Evolutionary conservation across 1,140 invertebrate genomes (phyloP).

Genomic region (Sminthurides bifidus): DNA sequence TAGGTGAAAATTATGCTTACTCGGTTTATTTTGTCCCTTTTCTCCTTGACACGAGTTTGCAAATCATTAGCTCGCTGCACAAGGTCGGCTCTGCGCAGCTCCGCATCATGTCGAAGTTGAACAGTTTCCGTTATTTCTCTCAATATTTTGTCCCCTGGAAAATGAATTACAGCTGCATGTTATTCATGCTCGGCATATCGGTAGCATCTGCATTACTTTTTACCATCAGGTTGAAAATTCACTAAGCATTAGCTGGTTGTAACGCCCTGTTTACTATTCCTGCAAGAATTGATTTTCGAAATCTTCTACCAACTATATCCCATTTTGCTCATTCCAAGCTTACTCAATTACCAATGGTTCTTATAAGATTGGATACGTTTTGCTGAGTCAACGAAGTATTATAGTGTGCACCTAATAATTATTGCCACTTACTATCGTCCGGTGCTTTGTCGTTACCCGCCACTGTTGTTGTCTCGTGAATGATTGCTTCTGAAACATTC

Average conservation of each 20-base stretch:
- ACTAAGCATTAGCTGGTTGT: no score
- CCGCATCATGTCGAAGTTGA: constrained; percentile 30
- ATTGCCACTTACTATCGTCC: constrained; percentile 1
- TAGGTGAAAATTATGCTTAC: no score
- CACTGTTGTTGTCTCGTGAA: neutral
- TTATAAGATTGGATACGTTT: neutral
- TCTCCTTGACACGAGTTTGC: constrained; percentile 30
- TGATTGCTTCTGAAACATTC: neutral
- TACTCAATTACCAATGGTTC: neutral
- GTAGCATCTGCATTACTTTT: neutral
- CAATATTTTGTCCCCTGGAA: constrained; percentile 31
- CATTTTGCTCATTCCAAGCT: neutral
- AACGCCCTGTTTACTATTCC: no score
- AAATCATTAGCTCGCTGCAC: constrained; percentile 31
- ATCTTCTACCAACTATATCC: neutral
- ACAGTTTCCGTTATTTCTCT: constrained; percentile 32
- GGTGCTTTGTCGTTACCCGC: neutral
- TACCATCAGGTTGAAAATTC: neutral
- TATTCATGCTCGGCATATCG: neutral
- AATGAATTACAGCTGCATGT: neutral
- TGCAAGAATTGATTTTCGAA: neutral
- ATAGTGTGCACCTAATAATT: neutral
- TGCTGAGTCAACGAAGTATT: neutral
- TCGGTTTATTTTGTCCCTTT: constrained; percentile 31
- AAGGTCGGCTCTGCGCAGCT: constrained; percentile 29